phyloP scores from a whole-genome alignment of 2,888 invertebrate species.

The Dryococelus australis region DNA sequence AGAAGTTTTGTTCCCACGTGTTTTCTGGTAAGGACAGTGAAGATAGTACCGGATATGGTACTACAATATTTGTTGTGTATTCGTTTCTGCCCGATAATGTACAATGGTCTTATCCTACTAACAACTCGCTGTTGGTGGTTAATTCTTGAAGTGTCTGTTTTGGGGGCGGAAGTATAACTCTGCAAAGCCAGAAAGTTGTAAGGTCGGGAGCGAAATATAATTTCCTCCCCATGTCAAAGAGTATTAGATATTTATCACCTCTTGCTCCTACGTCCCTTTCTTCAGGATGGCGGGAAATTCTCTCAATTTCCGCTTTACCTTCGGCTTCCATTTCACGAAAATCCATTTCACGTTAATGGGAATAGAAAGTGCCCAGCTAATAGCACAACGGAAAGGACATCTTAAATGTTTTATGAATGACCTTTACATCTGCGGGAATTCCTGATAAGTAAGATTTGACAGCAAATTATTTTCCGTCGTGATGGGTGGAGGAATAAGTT shows the following conservation, averaged over 20 bases:
- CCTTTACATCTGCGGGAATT: background rate
- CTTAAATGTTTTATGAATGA: slow-evolving; percentile 6
- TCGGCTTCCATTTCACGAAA: background rate
- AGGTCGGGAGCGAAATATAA: background rate
- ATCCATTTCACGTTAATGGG: slow-evolving; percentile 10
- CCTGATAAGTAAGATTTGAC: background rate
- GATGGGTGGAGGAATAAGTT: too few relatives aligned
- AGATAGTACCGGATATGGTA: background rate
- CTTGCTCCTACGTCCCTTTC: background rate
- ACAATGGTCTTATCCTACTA: background rate
- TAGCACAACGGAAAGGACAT: slow-evolving; percentile 1
- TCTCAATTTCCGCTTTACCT: background rate
- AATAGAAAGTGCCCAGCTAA: background rate
- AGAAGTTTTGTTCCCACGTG: too few relatives aligned
- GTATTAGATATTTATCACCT: background rate
- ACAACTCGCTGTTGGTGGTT: background rate
- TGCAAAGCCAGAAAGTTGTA: background rate
- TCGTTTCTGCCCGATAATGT: background rate
- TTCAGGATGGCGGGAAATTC: background rate
- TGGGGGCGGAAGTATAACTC: background rate
- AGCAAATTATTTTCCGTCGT: background rate
- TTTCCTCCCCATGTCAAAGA: background rate
- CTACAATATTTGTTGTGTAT: background rate
- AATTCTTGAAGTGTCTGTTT: background rate
- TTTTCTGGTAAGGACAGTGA: too few relatives aligned